Evolutionary conservation across 2,797 vertebrate genomes (phyloP), one percentile per base, ranked within the genome.

Genomic region (Lindbergichthys nudifrons): DNA sequence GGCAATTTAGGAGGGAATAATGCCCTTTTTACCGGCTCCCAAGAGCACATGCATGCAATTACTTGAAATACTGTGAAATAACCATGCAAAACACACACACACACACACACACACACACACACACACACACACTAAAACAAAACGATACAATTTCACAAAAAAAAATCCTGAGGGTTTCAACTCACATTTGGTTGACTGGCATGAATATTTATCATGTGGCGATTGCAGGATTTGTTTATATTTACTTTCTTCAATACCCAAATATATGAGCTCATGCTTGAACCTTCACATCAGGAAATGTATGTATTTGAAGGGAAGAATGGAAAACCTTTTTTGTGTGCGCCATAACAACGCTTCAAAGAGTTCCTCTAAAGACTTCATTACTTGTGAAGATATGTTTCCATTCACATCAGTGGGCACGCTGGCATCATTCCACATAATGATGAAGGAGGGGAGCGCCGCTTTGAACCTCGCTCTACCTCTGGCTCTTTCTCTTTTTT

Each of bases 401-500:
- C 67, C 70, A 61, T 57, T 64, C 51, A 72, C 42, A 77, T 80
- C 66, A 57, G 58, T 19, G 23, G 65, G 32, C 19, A 45, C 46
- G 1, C 74, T 57, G 57, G 39, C 70, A 59, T 82, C 67, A 65
- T 71, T 63, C 53, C 66, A 71, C 77, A 76, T 73, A 64, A 80
- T 48, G 83, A 88, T 86, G 88, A 87, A 82, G 87, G 81, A 79
- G 80, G 72, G 80, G 81, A 83, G 82, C 16, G 76, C 54, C 61
- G 83, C 89, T 92, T 89, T 92, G 91, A 87, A 82, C 82, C 81
- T 75, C 83, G 73, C 78, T 66, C 84, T 42, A 84, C 85, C 86
- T 69, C 77, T 86, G 86, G 89, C 88, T 93, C 83, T 83, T 32
- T 32, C 32, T 32, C 32, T 32, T 32, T 8, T 8, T 32, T 87